These are phyloP conservation scores for Probosciger aterrimus DNA, from an alignment of 2,113 vertebrate genomes.

Conservation along the genomic window DNA sequence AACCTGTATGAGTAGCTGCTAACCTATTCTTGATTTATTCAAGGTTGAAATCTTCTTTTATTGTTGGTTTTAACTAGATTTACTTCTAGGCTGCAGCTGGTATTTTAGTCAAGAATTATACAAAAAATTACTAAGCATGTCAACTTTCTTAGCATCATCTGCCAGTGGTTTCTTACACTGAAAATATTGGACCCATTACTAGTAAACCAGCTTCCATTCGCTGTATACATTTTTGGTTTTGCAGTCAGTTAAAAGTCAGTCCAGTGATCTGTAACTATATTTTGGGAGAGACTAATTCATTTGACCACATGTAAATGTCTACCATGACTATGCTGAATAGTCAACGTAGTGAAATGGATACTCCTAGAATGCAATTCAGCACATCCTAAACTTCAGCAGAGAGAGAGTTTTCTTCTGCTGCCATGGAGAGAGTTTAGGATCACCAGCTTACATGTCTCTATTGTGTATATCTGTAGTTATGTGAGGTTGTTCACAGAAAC, in stretches of 20 bases:
- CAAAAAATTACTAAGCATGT: not conserved
- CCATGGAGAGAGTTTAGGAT: not conserved
- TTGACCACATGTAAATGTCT: not conserved
- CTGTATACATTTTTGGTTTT: not conserved
- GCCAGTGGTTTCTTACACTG: not conserved
- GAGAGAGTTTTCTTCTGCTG: not conserved
- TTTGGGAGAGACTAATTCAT: not conserved
- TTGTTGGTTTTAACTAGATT: not conserved
- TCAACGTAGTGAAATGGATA: not conserved
- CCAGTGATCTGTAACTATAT: not conserved
- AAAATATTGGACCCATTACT: not conserved
- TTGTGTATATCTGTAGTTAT: not conserved
- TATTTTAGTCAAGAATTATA: not conserved
- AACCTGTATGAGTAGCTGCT: not conserved
- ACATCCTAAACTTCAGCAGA: not conserved
- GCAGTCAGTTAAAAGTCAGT: not conserved
- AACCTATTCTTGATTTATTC: not conserved
- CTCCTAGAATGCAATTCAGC: not conserved
- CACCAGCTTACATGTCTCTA: not conserved
- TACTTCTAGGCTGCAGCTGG: not conserved
- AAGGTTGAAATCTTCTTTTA: not conserved
- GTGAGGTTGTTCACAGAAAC: not conserved
- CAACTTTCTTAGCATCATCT: not conserved
- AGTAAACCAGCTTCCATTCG: not conserved
- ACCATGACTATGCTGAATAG: not conserved